phyloP scores from a whole-genome alignment of 2,797 vertebrate genomes.

The Hippopotamyrus pictus region DNA sequence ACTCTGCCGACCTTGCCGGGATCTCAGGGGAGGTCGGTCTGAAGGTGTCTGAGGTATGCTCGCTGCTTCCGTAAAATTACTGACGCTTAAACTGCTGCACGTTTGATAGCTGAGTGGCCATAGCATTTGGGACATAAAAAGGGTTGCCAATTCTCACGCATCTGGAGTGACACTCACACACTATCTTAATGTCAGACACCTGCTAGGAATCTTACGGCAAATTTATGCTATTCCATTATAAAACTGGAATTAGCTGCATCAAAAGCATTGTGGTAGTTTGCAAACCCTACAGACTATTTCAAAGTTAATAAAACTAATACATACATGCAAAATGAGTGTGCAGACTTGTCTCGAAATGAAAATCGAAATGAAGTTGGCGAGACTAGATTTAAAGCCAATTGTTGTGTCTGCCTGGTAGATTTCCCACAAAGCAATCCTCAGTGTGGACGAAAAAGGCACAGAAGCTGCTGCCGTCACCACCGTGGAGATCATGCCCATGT shows the following conservation, averaged over 20 bases:
- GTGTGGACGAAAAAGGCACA: constrained; percentile 80
- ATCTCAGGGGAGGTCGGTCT: constrained; percentile 50
- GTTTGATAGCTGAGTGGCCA: not conserved
- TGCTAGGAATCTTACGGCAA: not conserved
- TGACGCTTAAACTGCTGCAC: not conserved
- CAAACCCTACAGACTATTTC: not conserved
- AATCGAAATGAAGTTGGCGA: not conserved
- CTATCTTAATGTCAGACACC: not conserved
- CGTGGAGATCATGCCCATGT: constrained; percentile 69
- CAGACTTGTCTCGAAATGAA: not conserved
- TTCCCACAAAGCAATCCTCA: constrained; percentile 74
- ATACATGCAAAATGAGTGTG: not conserved
- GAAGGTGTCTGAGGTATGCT: constrained; percentile 61
- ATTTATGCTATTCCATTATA: not conserved
- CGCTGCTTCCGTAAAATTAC: not conserved
- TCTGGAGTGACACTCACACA: not conserved
- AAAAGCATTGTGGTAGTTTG: not conserved
- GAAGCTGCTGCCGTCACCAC: constrained; percentile 64
- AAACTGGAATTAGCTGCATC: not conserved
- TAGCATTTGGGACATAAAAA: not conserved
- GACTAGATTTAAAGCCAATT: not conserved
- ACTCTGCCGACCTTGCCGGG: constrained; percentile 57
- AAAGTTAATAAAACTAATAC: not conserved
- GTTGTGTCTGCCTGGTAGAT: constrained; percentile 53
- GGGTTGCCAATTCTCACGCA: not conserved